Evolutionary conservation across 2,113 vertebrate species (phyloP).

Genomic region (Trogon surrucura): DNA sequence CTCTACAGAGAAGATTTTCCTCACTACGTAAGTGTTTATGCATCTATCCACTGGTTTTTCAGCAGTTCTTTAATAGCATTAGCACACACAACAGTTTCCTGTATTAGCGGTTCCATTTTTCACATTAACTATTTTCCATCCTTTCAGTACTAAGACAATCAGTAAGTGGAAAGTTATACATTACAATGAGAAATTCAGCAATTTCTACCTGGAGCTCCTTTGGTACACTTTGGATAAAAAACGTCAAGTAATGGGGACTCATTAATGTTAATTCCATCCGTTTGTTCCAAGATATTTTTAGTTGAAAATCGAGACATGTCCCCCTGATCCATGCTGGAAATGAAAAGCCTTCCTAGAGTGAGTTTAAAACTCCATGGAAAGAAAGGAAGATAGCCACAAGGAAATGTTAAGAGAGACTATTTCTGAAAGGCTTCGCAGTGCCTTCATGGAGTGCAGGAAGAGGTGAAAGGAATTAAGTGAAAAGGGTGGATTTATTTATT

Average conservation of each 20-base stretch:
- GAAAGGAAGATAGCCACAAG: background rate
- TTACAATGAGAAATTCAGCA: background rate
- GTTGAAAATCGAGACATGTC: background rate
- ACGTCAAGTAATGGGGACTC: background rate
- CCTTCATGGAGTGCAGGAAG: background rate
- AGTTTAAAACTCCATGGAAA: background rate
- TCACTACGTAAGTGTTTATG: background rate
- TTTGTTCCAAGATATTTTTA: background rate
- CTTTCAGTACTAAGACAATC: background rate
- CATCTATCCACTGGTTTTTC: background rate
- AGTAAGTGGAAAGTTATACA: background rate
- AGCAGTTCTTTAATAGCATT: background rate
- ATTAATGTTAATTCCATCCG: background rate
- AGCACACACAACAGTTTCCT: background rate
- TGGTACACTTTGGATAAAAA: background rate
- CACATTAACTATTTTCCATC: background rate
- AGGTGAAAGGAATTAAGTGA: background rate
- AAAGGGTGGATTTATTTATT: background rate
- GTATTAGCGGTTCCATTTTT: background rate
- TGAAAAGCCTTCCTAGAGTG: background rate
- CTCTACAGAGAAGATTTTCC: background rate
- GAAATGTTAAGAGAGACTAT: background rate
- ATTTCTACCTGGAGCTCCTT: background rate
- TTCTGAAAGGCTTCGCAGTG: background rate
- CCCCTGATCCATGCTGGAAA: background rate